Evolutionary conservation across 2,797 vertebrate species (phyloP), one percentile per base, ranked within the genome.

Genomic region (Diplodus sargus): DNA sequence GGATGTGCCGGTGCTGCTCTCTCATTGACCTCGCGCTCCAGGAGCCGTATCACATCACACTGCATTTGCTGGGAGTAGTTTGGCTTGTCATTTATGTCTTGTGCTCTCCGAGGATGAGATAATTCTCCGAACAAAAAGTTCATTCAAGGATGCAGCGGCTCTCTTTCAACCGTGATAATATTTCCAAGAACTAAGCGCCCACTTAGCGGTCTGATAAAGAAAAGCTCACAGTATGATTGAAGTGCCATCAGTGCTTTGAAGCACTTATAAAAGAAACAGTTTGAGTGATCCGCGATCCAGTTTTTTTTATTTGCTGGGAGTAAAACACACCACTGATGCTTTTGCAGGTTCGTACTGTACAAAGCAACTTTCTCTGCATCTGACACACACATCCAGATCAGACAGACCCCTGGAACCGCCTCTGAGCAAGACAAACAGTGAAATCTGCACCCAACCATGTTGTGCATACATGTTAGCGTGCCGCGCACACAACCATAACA

Each of bases 371-470:
- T 28, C 42, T 51, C 52, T 47, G n/a, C 11, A 30, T 16, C 23
- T 17, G 49, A 54, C 52, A 53, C 34, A 53, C 6, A 8, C 34
- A 23, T 34, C 54, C 11, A 1, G 42, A 52, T 56, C 11, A 61
- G 3, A 52, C 65, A 39, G 30, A 42, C 11, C 18, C 25, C 28
- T 62, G 5, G 17, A 63, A 68, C n/a, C 10, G 1, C 61, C 43
- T 64, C 53, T 34, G 49, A 71, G 58, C 66, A 74, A 43, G 70
- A 68, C 68, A 74, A 85, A 85, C 58, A 64, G 49, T 56, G 42
- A 78, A 82, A 75, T 42, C 42, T 58, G 54, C 51, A 68, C 43
- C 4, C 48, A 11, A 28, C 23, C 16, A 30, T 53, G 34, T 60
- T 73, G 48, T 77, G 56, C 63, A 42, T 70, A 65, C 39, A 66